Evolutionary conservation across 2,113 vertebrate genomes (phyloP).

Genomic region (Sinocyclocheilus maitianheensis): DNA sequence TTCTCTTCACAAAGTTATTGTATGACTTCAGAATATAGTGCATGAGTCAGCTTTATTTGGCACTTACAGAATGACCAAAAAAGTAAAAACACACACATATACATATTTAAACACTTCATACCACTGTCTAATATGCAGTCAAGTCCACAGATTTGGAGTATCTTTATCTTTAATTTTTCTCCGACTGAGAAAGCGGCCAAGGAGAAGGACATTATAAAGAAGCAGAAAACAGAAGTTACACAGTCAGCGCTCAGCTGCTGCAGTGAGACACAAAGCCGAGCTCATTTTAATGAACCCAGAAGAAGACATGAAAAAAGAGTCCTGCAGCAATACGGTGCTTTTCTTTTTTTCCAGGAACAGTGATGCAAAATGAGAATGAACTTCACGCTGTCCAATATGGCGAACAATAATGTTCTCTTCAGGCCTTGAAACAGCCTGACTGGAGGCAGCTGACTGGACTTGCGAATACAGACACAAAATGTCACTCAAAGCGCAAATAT

Average conservation of each 20-base stretch:
- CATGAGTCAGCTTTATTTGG: neutral
- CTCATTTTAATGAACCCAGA: conserved; percentile 29
- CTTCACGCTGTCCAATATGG: neutral
- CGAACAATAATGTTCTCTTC: neutral
- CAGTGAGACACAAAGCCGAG: neutral
- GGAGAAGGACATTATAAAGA: neutral
- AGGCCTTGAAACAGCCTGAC: conserved; percentile 6
- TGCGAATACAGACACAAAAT: neutral
- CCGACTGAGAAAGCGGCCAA: neutral
- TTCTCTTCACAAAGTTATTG: neutral
- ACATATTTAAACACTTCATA: conserved; percentile 1
- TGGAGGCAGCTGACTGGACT: neutral
- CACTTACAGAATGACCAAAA: neutral
- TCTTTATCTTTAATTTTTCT: neutral
- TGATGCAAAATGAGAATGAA: conserved; percentile 3
- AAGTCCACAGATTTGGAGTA: conserved; percentile 4
- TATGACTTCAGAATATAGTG: neutral
- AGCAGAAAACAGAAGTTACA: conserved; percentile 20
- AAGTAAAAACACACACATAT: neutral
- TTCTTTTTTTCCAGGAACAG: neutral
- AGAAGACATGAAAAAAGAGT: conserved; percentile 19
- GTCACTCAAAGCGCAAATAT: conserved; percentile 2
- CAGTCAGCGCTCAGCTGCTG: conserved; percentile 38
- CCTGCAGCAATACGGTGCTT: neutral
- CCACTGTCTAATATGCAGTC: neutral